Base-by-base conservation (phyloP, 2,113 vertebrate genomes). In the Barbus barbus region DNA sequence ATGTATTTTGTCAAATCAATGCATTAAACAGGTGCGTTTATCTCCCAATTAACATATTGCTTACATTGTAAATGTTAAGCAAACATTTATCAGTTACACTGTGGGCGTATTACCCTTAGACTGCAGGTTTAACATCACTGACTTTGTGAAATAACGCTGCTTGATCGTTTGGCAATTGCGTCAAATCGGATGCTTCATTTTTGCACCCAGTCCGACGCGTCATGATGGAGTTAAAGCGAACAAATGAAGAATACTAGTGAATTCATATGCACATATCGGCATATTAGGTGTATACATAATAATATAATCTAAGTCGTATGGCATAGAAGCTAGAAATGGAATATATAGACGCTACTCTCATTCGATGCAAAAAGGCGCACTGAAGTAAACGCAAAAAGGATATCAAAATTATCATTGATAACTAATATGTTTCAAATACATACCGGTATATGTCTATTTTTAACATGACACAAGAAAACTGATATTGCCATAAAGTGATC, bases 171-270 rank as follows among this genome's bases (percentile, higher is more conserved):
- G 63, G 46, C 6, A 77, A 44, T 73, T 51, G 65, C 53, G 9
- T 79, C 56, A 63, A 38, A 20, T 65, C 73, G 73, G 73, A 41
- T 89, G 60, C n/a, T n/a, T n/a, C n/a, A n/a, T n/a, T n/a, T n/a
- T n/a, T n/a, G n/a, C n/a, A n/a, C n/a, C n/a, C n/a, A n/a, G n/a
- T n/a, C n/a, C n/a, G n/a, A n/a, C n/a, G n/a, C 61, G 86, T 11
- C 85, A 84, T 82, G 83, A 84, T 89, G 75, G 73, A 12, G 24
- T 86, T 82, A 75, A 36, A 81, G 8, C 3, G 44, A 16, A 82
- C 16, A 82, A 26, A 38, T 48, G 1, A 46, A 80, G 51, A 63
- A 20, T 31, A 16, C 14, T 61, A 53, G 33, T 87, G 60, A 18
- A 56, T 83, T 56, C 67, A 8, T 18, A 16, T 1, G 26, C 75